Percentiles rank a stretch among this genome's conserved stretches.
These are phyloP conservation scores for Spondyliosoma cantharus DNA, from an alignment of 2,797 vertebrate genomes.

Conservation along the genomic window DNA sequence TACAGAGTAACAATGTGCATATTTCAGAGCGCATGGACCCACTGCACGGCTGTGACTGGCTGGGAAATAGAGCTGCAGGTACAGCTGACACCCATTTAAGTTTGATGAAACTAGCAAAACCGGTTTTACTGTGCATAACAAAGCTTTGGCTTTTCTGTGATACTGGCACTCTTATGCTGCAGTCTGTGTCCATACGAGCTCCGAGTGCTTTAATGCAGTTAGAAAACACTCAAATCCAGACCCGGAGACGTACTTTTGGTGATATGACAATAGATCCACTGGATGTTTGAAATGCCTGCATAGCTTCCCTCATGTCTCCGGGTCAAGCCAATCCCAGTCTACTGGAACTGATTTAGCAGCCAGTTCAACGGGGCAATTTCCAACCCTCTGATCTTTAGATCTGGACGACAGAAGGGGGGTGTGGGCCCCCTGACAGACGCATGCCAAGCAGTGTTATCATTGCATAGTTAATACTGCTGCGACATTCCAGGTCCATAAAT, in stretches of 20 bases:
- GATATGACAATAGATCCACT: conserved; percentile 63
- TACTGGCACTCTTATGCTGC: conserved; percentile 34
- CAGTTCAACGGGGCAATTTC: conserved; percentile 55
- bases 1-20: conserved; percentile 9
- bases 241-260: conserved; percentile 19
- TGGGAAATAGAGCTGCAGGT: conserved; percentile 74
- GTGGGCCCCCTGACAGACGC: conserved; percentile 69
- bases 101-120: conserved; percentile 76
- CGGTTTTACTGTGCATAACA: conserved; percentile 68
- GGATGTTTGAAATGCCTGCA: conserved; percentile 72
- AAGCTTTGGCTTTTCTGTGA: conserved; percentile 54
- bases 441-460: conserved; percentile 74
- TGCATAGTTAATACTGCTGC: conserved; percentile 69
- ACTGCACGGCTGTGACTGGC: conserved; percentile 16
- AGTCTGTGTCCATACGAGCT: conserved; percentile 36
- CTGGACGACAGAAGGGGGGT: conserved; percentile 54
- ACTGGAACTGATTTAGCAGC: conserved; percentile 67
- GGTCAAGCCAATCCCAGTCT: conserved; percentile 51
- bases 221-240: conserved; percentile 49
- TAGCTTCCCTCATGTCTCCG: conserved; percentile 40
- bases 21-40: conserved; percentile 6
- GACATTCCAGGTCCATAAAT: conserved; percentile 76
- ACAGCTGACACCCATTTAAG: conserved; percentile 71
- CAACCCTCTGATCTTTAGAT: conserved; percentile 73
- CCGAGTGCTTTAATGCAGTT: conserved; percentile 8